Conservation (phyloP, 2,888 invertebrate species). For the Acanthoscelides obtectus region DNA sequence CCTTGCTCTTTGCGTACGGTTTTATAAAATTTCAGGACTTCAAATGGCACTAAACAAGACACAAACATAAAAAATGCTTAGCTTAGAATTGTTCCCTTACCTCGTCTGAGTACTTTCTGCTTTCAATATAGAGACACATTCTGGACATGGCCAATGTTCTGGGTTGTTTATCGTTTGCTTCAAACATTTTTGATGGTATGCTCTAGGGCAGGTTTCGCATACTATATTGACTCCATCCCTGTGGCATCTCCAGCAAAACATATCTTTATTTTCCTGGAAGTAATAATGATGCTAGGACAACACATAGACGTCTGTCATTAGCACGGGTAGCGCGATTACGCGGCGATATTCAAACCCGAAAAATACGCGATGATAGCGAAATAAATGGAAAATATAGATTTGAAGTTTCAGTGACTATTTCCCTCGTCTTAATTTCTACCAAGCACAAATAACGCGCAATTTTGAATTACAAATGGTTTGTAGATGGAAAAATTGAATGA, state of each 20-base stretch:
- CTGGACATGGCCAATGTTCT: conserved; percentile 80
- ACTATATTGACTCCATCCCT: conserved; percentile 59
- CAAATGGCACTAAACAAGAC: no score
- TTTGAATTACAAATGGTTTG: no score
- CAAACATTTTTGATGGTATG: conserved; percentile 79
- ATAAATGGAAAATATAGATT: background rate
- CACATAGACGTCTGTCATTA: background rate
- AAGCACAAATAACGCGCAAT: no score
- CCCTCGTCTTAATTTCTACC: no score
- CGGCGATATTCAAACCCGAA: background rate
- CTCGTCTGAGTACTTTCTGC: conserved; percentile 70
- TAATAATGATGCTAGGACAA: conserved; percentile 4
- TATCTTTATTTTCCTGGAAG: conserved; percentile 57
- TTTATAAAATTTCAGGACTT: no score
- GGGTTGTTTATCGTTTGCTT: conserved; percentile 48
- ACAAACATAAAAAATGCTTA: background rate
- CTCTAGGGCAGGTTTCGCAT: conserved; percentile 81
- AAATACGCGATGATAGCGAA: background rate
- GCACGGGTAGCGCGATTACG: background rate
- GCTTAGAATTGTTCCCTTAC: conserved; percentile 39
- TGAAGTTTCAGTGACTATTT: no score
- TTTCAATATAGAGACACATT: conserved; percentile 70
- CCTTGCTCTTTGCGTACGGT: no score
- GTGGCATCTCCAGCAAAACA: conserved; percentile 91
- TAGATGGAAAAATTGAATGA: no score